These are phyloP conservation scores for Ornithoptera priamus DNA, from an alignment of 2,888 invertebrate species.

Conservation along the genomic window DNA sequence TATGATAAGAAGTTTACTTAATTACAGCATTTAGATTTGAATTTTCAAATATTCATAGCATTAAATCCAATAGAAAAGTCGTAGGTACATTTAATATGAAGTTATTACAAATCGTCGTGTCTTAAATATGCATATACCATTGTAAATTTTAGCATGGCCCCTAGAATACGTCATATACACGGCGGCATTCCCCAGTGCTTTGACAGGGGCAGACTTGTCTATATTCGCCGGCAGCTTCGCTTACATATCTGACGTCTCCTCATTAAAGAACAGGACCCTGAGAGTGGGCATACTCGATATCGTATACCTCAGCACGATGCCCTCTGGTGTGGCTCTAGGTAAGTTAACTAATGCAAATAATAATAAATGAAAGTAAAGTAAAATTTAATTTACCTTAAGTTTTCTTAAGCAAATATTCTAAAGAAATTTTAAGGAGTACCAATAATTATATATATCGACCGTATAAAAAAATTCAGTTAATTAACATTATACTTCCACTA, in stretches of 20 bases:
- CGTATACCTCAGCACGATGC: conserved; percentile 90
- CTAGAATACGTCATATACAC: conserved; percentile 87
- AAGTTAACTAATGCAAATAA: conserved; percentile 41
- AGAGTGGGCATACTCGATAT: conserved; percentile 91
- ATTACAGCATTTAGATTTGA: too few species aligned
- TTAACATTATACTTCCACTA: too few species aligned
- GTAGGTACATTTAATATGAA: too few species aligned
- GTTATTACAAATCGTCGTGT: neutral
- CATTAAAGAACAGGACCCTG: conserved; percentile 84
- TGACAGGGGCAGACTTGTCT: conserved; percentile 89
- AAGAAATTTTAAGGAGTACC: too few species aligned
- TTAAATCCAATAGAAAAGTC: too few species aligned
- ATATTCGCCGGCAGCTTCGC: conserved; percentile 89
- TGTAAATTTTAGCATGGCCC: conserved; percentile 81
- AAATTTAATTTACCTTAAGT: too few species aligned
- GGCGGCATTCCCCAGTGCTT: conserved; percentile 86
- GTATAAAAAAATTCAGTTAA: too few species aligned
- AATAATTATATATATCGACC: too few species aligned
- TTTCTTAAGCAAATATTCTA: too few species aligned
- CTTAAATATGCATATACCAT: neutral
- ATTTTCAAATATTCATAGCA: too few species aligned
- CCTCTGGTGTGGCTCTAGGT: conserved; percentile 88
- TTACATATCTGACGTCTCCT: conserved; percentile 89
- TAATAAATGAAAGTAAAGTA: neutral
- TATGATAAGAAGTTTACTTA: too few species aligned